Evolutionary conservation across 2,888 invertebrate species (phyloP).

Genomic region (Dasypogon diadema): DNA sequence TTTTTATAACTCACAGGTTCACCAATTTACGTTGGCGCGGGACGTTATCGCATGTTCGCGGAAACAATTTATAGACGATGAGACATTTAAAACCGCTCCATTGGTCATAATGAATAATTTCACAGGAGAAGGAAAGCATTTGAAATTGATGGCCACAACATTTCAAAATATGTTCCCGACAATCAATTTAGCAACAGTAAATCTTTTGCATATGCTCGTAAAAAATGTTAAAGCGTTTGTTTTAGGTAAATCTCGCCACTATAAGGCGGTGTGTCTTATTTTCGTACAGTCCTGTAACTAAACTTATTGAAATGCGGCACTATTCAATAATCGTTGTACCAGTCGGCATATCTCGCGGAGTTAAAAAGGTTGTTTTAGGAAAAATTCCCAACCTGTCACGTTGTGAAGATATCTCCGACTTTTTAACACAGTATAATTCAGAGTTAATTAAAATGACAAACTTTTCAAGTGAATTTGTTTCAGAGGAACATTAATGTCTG

Average conservation of each 20-base stretch:
- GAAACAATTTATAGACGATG: slow-evolving; percentile 85
- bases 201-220: too few relatives aligned
- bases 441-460: not conserved
- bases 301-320: slow-evolving; percentile 91
- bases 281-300: slow-evolving; percentile 87
- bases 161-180: slow-evolving; percentile 99
- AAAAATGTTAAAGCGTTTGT: too few relatives aligned
- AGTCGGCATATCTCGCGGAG: slow-evolving; percentile 88
- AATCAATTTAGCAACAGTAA: slow-evolving; percentile 91
- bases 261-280: slow-evolving; percentile 91
- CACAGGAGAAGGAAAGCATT: slow-evolving; percentile 87
- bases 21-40: slow-evolving; percentile 82
- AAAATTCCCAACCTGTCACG: slow-evolving; percentile 92
- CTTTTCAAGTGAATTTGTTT: slow-evolving; percentile 55
- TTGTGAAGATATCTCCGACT: slow-evolving; percentile 68
- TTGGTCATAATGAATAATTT: slow-evolving; percentile 92
- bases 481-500: slow-evolving; percentile 77
- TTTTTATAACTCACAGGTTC: slow-evolving; percentile 58
- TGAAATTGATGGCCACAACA: slow-evolving; percentile 93
- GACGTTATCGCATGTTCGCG: slow-evolving; percentile 90
- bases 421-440: slow-evolving; percentile 61
- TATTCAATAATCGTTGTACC: slow-evolving; percentile 94
- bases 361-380: slow-evolving; percentile 92
- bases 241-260: slow-evolving; percentile 85
- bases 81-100: slow-evolving; percentile 89